Base-by-base conservation (phyloP, 2,797 vertebrate genomes). In the Lerista edwardsae region DNA sequence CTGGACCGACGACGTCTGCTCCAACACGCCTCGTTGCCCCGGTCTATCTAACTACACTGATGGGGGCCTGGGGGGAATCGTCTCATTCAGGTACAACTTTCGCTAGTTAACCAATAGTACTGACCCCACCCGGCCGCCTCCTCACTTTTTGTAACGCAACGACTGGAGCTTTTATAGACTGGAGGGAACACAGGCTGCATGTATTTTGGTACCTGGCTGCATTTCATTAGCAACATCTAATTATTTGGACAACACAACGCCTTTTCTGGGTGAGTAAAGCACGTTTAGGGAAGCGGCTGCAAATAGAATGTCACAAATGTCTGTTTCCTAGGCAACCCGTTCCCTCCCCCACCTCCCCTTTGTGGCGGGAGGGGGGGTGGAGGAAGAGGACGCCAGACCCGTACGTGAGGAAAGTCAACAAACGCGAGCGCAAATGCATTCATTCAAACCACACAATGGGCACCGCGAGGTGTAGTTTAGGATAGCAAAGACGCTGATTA, bases 321-420 rank as follows among this genome's bases (percentile, higher is more conserved):
- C 89, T 19, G 94, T 94, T 90, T 90, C 95, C 94, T 71, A 87
- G 87, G 90, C 93, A 94, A 93, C 93, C n/a, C 89, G 61, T 4
- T 73, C 91, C 93, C 80, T 84, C 85, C 91, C 84, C 51, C 23
- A 44, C 27, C 80, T 65, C 21, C 57, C 23, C 44, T 65, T 73
- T 17, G 64, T n/a, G 27, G 11, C 27, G 2, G 27, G 21, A 82
- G 14, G 14, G 21, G 31, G 19, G 81, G 21, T 12, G 36, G 19
- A 79, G 12, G 64, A 61, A 25, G 78, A 17, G 14, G 51, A 15
- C 2, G 14, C 87, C 89, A 92, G 88, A 77, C 69, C 19, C 83
- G 23, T 64, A 36, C 82, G 89, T 68, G 90, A 88, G 88, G 88
- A 88, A 88, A 84, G 59, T 84, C 86, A 62, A 3, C 73, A 6